phyloP scores from a whole-genome alignment of 2,797 vertebrate species.

The Macrochelys suwanniensis region DNA sequence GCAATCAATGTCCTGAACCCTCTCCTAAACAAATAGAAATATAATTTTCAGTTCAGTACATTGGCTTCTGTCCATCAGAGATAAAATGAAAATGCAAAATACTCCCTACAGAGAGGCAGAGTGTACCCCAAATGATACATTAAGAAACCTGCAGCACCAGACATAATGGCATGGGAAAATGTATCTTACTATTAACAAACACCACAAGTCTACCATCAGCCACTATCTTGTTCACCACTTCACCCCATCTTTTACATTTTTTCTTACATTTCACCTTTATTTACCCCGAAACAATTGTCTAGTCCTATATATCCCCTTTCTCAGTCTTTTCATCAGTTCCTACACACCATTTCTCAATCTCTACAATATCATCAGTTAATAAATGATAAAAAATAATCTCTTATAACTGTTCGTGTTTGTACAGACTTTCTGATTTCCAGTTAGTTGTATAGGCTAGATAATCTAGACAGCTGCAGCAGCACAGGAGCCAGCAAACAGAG shows the following conservation, averaged over 20 bases:
- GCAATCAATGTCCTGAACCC: background rate
- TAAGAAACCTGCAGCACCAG: background rate
- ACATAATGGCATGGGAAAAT: background rate
- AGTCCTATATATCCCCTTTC: background rate
- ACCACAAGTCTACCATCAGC: background rate
- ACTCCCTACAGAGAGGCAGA: background rate
- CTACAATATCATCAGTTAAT: constrained; percentile 28
- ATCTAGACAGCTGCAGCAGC: background rate
- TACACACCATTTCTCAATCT: background rate
- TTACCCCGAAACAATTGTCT: background rate
- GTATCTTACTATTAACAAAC: background rate
- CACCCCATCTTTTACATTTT: background rate
- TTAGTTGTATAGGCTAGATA: constrained; percentile 2
- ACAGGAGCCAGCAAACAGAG: too few species aligned
- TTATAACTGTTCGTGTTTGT: constrained; percentile 1
- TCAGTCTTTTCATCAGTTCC: constrained; percentile 53
- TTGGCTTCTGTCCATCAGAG: background rate
- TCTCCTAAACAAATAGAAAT: background rate
- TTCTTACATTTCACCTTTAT: constrained; percentile 44
- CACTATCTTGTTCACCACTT: background rate
- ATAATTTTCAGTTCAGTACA: background rate
- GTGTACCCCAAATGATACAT: background rate
- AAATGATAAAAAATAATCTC: constrained; percentile 51
- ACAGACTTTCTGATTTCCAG: constrained; percentile 32
- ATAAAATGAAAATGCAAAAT: background rate